Base-by-base conservation (phyloP, 1,140 invertebrate genomes). In the Pinna nobilis region DNA sequence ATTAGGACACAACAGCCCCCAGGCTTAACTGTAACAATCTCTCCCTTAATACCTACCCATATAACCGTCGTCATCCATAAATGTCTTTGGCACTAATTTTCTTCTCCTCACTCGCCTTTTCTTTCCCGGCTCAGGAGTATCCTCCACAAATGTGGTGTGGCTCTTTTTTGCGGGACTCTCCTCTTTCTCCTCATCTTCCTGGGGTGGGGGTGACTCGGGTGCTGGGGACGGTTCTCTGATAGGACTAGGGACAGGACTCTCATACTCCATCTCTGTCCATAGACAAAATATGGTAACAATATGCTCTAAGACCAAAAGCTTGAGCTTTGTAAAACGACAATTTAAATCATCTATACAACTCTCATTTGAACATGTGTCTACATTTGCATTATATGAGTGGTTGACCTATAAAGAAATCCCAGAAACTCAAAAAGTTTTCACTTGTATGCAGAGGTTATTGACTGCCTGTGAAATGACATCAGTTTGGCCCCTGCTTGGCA, bases 51-150 rank as follows among this genome's bases (percentile, higher is more conserved):
- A 67, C 74, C 74, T 74, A 85, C 85, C 84, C 84, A 87, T 84
- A 66, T 80, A 87, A n/a, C 85, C 85, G 47, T 84, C 82, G 28
- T 85, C 81, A 68, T 85, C 84, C 74, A 84, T 76, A 53, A 71
- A 82, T 6, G 82, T 83, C 70, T 84, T 87, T 1, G 79, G 76
- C 0, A 87, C 84, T 13, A 76, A 73, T 70, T 84, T 85, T 25
- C 79, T 68, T 20, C 47, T 71, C 35, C 79, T 71, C 60, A 70
- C 73, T 61, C 85, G 64, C 23, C 51, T 68, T 57, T 59, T 82
- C 39, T 76, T 73, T 32, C 66, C 69, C 7, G 39, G 39, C 35
- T 72, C 71, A 7, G 25, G 18, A 25, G 57, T n/a, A 6, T 51
- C 37, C n/a, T 39, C 65, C 33, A 28, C 64, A 49, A 69, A 39